These are phyloP conservation scores for Todus mexicanus DNA, from an alignment of 2,797 vertebrate genomes.

Conservation along the genomic window DNA sequence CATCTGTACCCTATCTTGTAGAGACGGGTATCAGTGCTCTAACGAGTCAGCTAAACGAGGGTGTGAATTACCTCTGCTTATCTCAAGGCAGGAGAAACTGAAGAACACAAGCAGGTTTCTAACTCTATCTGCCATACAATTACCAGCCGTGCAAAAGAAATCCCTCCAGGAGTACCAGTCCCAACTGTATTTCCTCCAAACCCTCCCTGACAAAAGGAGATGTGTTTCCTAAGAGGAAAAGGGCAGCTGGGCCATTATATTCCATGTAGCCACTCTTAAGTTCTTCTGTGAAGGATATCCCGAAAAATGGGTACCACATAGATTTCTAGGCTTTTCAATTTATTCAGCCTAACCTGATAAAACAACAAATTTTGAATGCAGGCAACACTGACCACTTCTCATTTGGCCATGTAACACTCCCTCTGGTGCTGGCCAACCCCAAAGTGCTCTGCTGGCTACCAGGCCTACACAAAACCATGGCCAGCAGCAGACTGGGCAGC, in stretches of 20 bases:
- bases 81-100: constrained; percentile 9
- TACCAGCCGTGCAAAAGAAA: neutral
- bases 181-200: neutral
- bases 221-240: neutral
- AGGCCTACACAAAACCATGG: neutral
- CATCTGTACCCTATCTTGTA: neutral
- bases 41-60: constrained; percentile 17
- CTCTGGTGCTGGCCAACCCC: neutral
- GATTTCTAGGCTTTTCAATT: neutral
- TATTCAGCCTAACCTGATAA: neutral
- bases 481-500: neutral
- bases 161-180: neutral
- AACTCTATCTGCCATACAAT: neutral
- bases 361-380: neutral
- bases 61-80: neutral
- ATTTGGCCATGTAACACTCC: neutral
- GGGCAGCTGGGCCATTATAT: accelerated
- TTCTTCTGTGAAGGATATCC: neutral
- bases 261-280: neutral
- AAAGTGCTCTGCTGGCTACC: neutral
- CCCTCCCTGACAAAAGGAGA: neutral
- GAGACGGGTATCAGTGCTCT: neutral
- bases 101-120: neutral
- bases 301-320: neutral
- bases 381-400: neutral